These are phyloP conservation scores for Lithophane semibrunnea DNA, from an alignment of 2,888 invertebrate species.

Conservation along the genomic window DNA sequence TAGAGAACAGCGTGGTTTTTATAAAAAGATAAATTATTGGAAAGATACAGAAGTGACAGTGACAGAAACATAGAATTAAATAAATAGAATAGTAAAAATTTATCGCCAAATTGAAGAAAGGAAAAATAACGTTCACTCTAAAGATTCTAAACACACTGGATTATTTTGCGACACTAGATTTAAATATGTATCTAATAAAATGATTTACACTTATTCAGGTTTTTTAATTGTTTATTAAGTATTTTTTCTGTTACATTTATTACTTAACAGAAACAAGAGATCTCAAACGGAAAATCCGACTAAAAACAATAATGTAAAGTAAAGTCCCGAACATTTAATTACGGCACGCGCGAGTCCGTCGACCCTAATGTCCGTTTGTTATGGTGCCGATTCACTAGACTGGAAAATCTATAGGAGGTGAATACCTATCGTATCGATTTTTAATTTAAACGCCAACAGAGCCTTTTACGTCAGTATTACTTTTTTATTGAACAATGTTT, in stretches of 20 bases:
- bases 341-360: slow-evolving; percentile 68
- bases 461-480: background rate
- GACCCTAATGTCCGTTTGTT: slow-evolving; percentile 75
- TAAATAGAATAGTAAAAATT: too few relatives aligned
- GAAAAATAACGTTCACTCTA: too few relatives aligned
- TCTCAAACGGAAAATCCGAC: background rate
- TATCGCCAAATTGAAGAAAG: too few relatives aligned
- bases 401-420: slow-evolving; percentile 79
- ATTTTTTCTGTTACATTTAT: background rate
- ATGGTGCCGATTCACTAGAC: slow-evolving; percentile 80
- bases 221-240: background rate
- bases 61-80: too few relatives aligned
- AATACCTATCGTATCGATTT: slow-evolving; percentile 83
- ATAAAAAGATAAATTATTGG: too few relatives aligned
- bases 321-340: slow-evolving; percentile 42
- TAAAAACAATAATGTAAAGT: slow-evolving; percentile 21
- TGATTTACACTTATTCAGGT: background rate
- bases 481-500: background rate
- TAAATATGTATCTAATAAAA: background rate
- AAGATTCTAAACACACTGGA: too few relatives aligned
- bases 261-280: background rate
- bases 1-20: too few relatives aligned
- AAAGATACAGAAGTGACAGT: too few relatives aligned
- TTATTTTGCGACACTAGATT: too few relatives aligned
- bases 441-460: slow-evolving; percentile 74